These are phyloP conservation scores for Drosophila athabasca DNA, from an alignment of 1,140 invertebrate genomes.

Conservation along the genomic window DNA sequence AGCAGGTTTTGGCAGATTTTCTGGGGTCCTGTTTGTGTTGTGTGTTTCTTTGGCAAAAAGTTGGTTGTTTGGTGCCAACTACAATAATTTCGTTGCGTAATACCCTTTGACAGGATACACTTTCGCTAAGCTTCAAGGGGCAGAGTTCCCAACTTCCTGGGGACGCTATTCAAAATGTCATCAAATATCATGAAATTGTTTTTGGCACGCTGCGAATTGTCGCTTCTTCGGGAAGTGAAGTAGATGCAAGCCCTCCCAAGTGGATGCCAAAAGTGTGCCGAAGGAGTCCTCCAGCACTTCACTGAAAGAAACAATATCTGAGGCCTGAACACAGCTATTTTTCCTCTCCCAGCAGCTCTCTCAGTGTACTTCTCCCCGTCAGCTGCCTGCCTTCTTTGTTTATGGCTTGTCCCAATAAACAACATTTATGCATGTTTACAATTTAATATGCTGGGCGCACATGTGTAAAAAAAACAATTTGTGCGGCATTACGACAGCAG, in stretches of 20 bases:
- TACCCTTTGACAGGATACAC: constrained; percentile 67
- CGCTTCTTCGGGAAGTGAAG: background rate
- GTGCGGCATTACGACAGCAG: constrained; percentile 34
- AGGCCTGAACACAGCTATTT: too few relatives aligned
- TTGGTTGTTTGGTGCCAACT: constrained; percentile 60
- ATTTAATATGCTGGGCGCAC: constrained; percentile 69
- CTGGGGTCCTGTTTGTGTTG: constrained; percentile 12
- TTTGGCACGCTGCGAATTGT: constrained; percentile 45
- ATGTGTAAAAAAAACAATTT: constrained; percentile 68
- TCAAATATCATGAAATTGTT: constrained; percentile 61
- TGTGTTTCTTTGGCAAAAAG: constrained; percentile 47
- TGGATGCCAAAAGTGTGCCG: constrained; percentile 1
- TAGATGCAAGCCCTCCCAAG: background rate
- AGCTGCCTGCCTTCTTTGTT: constrained; percentile 33
- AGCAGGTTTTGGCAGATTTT: constrained; percentile 53
- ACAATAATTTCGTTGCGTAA: constrained; percentile 66
- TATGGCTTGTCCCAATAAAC: constrained; percentile 57
- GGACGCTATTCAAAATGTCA: constrained; percentile 43
- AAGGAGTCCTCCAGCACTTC: background rate
- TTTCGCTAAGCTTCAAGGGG: constrained; percentile 61
- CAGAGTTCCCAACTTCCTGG: constrained; percentile 16
- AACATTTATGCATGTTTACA: constrained; percentile 72
- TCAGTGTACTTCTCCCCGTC: background rate
- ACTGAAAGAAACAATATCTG: background rate
- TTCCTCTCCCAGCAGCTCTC: background rate